Conservation (phyloP, 2,113 vertebrate genomes). For the Epinephelus lanceolatus region DNA sequence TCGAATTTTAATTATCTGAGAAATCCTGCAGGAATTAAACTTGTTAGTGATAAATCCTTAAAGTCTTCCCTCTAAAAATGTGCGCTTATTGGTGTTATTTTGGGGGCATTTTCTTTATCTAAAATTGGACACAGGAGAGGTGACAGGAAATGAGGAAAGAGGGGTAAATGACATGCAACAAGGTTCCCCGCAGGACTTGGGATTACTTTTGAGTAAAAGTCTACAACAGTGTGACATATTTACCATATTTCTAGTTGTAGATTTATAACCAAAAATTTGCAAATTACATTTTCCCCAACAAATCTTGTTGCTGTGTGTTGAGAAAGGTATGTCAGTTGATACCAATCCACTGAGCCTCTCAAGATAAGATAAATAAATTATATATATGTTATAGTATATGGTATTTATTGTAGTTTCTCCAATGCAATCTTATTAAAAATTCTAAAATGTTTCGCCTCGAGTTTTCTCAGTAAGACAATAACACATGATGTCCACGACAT, state of each 20-base stretch:
- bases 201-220: not conserved
- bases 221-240: too few relatives aligned
- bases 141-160: not conserved
- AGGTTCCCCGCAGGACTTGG: not conserved
- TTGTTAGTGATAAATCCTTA: not conserved
- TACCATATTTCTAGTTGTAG: not conserved
- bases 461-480: not conserved
- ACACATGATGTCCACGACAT: not conserved
- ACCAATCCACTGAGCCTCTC: not conserved
- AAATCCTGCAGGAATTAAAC: constrained; percentile 15
- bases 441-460: not conserved
- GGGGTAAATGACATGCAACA: not conserved
- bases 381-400: not conserved
- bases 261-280: not conserved
- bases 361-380: not conserved
- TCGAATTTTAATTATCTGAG: constrained; percentile 8
- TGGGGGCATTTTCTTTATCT: not conserved
- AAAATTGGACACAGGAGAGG: not conserved
- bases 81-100: constrained; percentile 3
- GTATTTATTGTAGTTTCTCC: not conserved
- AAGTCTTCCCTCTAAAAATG: not conserved
- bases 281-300: not conserved
- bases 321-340: not conserved
- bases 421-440: not conserved
- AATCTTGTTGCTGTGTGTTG: not conserved